Percentiles rank a stretch among this genome's conserved stretches.
phyloP scores from a whole-genome alignment of 2,113 vertebrate species.

The Gila orcuttii region DNA sequence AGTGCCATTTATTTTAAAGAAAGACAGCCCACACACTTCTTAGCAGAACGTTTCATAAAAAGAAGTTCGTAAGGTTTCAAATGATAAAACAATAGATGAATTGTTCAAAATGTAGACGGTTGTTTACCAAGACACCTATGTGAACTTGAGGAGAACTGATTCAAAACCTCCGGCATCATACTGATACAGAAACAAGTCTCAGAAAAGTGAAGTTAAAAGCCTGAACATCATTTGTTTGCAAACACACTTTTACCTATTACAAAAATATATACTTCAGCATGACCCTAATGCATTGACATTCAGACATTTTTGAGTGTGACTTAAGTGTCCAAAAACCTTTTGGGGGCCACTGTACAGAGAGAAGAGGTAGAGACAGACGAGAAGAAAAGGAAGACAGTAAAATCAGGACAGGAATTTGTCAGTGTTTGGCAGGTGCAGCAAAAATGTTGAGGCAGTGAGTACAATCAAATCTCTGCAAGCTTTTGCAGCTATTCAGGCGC shows the following conservation, averaged over 20 bases:
- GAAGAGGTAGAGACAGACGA: background rate
- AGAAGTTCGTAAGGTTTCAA: background rate
- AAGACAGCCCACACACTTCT: background rate
- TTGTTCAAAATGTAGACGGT: too few species aligned
- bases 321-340: conserved; percentile 9
- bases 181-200: background rate
- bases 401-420: conserved; percentile 19
- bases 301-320: background rate
- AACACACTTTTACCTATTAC: background rate
- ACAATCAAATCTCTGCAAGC: conserved; percentile 43
- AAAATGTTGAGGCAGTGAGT: conserved; percentile 43
- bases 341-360: background rate
- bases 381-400: background rate
- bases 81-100: background rate
- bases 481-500: background rate
- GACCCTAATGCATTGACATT: background rate
- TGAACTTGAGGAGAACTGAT: background rate
- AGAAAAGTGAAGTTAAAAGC: background rate
- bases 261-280: too few species aligned
- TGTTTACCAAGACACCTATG: background rate
- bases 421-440: conserved; percentile 32
- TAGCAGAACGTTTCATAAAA: background rate
- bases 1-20: background rate
- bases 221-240: background rate
- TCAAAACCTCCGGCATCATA: background rate